phyloP scores from a whole-genome alignment of 2,888 invertebrate species.

The Athripsodes cinereus region DNA sequence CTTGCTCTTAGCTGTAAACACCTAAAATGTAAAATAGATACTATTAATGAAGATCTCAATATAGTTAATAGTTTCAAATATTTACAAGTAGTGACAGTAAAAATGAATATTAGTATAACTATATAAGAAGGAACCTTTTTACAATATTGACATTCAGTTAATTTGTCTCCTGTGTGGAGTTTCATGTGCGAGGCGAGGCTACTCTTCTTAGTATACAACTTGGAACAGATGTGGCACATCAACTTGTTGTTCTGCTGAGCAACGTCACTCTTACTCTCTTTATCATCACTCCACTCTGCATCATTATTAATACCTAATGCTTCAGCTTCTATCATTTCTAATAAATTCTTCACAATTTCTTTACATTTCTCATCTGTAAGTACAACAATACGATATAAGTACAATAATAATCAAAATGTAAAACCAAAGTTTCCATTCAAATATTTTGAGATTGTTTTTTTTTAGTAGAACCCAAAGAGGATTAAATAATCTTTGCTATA shows the following conservation, averaged over 20 bases:
- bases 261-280: not conserved
- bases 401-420: not conserved
- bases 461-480: no score
- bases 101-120: no score
- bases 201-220: conserved; percentile 23
- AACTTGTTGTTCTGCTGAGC: not conserved
- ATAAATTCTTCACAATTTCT: not conserved
- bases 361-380: not conserved
- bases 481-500: no score
- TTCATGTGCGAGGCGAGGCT: conserved; percentile 23
- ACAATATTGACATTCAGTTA: conserved; percentile 20
- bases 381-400: not conserved
- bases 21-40: conserved; percentile 3
- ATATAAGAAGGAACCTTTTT: conserved; percentile 15
- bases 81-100: no score
- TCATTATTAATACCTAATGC: not conserved
- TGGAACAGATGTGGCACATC: conserved; percentile 22
- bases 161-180: conserved; percentile 24
- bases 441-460: no score
- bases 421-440: not conserved
- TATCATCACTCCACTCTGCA: not conserved
- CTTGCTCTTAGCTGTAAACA: conserved; percentile 25
- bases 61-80: no score
- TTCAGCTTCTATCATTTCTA: not conserved
- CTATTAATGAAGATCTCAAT: no score